These are phyloP conservation scores for Mobula hypostoma DNA, from an alignment of 2,113 vertebrate genomes.

Conservation along the genomic window DNA sequence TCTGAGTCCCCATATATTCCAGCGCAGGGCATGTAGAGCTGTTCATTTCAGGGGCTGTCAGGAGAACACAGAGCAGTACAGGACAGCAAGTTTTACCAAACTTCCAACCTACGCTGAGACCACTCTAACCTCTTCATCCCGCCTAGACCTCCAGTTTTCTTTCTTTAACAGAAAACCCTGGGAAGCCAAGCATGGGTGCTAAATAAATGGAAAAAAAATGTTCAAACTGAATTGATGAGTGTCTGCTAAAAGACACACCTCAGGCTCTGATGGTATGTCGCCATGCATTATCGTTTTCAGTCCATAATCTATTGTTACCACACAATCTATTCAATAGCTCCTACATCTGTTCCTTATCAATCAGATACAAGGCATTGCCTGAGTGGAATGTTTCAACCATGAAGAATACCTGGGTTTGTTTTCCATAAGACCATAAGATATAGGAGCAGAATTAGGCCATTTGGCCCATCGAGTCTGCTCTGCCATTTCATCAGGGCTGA, in stretches of 20 bases:
- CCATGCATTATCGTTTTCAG: background rate
- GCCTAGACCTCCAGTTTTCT: no score
- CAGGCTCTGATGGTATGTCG: background rate
- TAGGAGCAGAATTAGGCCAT: no score
- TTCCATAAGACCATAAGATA: no score
- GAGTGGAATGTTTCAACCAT: no score
- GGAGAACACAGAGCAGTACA: no score
- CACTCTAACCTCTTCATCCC: no score
- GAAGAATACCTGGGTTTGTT: no score
- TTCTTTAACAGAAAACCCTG: background rate
- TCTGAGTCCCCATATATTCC: background rate
- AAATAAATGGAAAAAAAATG: background rate
- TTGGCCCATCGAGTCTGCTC: no score
- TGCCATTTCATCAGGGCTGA: no score
- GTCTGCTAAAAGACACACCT: background rate
- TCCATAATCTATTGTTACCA: background rate
- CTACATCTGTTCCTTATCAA: background rate
- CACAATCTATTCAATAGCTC: slow-evolving; percentile 3
- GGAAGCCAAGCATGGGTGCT: background rate
- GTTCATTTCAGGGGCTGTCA: background rate
- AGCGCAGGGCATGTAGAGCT: background rate
- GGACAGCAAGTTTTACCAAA: no score
- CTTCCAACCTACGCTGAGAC: no score
- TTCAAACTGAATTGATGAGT: background rate
- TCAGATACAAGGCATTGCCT: background rate